Percentiles rank a stretch among this genome's conserved stretches.
phyloP scores from a whole-genome alignment of 2,113 vertebrate species.

The Buteo buteo region DNA sequence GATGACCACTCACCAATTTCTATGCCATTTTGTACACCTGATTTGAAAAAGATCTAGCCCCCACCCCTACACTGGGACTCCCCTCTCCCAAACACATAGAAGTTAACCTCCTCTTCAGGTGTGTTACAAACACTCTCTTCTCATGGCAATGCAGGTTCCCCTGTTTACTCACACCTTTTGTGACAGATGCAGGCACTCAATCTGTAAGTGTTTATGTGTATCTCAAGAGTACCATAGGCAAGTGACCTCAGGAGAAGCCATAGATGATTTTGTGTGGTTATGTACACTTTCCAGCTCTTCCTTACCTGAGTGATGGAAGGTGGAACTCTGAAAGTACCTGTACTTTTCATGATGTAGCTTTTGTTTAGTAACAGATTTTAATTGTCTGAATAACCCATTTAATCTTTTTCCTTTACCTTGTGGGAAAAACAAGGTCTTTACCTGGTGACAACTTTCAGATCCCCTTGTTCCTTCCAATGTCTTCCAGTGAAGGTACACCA shows the following conservation, averaged over 20 bases:
- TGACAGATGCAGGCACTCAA: not conserved
- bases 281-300: not conserved
- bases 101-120: not conserved
- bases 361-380: not conserved
- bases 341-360: not conserved
- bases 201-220: not conserved
- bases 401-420: not conserved
- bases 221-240: fast-evolving
- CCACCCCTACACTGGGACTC: fast-evolving
- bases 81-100: too few species aligned
- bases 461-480: fast-evolving
- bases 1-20: not conserved
- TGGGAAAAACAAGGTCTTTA: not conserved
- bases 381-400: not conserved
- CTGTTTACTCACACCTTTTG: not conserved
- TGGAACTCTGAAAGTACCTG: not conserved
- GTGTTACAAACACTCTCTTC: not conserved
- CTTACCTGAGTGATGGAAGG: not conserved
- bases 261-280: not conserved
- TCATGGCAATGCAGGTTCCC: not conserved
- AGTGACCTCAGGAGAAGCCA: not conserved
- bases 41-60: not conserved
- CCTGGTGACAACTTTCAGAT: not conserved
- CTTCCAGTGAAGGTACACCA: not conserved
- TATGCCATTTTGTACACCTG: not conserved